Evolutionary conservation across 2,888 invertebrate species (phyloP), one percentile per base, ranked within the genome.

Genomic region (Stenolophus ochropezus): DNA sequence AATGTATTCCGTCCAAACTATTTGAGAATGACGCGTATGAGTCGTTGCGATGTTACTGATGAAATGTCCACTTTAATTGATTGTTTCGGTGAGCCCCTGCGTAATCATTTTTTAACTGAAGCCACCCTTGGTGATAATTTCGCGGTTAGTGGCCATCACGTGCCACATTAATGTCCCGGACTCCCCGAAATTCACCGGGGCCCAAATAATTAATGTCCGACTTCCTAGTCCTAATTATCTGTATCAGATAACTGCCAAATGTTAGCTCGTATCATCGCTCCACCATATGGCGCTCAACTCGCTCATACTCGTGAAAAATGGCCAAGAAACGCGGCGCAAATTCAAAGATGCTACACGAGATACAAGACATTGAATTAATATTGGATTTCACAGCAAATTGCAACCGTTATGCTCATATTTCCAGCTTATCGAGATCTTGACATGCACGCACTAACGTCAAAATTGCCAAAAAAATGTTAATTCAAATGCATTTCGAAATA

Each of bases 221-320:
- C 81, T 84, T 85, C 85, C 83, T 84, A 84, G 85, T 84, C 85
- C 85, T 86, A 86, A 87, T 87, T 87, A 86, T 86, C 85, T 85
- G 83, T 84, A 87, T 87, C 86, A 86, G 87, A 87, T 87, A 87
- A 84, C 83, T 25, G 84, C 86, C 86, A 86, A 87, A 87, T 86
- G 87, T 85, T 86, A 18, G 33, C 14, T 33, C 69, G 79, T 79
- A 80, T 80, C 73, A 81, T 81, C 71, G 71, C 53, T 11, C 33
- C 21, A 16, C 49, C 73, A 73, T 49, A 73, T 49, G 47, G 47
- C 23, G 73, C 42, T 18, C 47, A 42, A 11, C 33, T 5, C 18
- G 73, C 21, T 47, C 49, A 49, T 73, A 69, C 42, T 69, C 21
- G 73, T 73, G 49, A 23, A 49, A 42, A 71, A 71, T 42, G 65